Conservation (phyloP, 2,113 vertebrate species). For the Laterallus jamaicensis region DNA sequence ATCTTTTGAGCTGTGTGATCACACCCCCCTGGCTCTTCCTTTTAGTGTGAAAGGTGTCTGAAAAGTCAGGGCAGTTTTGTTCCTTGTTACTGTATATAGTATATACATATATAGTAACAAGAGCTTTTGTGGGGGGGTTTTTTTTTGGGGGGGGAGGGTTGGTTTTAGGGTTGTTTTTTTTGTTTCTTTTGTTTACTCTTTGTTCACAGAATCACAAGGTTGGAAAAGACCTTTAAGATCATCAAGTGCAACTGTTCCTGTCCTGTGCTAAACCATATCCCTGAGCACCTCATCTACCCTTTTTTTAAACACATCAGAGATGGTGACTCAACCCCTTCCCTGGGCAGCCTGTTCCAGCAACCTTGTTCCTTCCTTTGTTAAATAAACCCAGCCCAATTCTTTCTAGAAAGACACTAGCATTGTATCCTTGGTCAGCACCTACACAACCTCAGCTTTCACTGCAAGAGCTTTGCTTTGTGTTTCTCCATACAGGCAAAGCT, state of each 20-base stretch:
- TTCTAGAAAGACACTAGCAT: not conserved
- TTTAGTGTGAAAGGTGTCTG: not conserved
- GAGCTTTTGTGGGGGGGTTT: not conserved
- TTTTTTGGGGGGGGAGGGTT: not conserved
- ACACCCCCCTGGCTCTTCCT: not conserved
- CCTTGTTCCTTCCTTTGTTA: not conserved
- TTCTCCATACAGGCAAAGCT: accelerated
- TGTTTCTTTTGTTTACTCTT: not conserved
- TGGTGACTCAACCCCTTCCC: too few relatives aligned
- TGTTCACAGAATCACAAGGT: not conserved
- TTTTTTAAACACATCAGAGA: too few relatives aligned
- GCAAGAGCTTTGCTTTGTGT: not conserved
- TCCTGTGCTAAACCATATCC: too few relatives aligned
- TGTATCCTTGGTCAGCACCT: too few relatives aligned
- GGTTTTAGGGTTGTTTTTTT: too few relatives aligned
- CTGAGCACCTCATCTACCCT: too few relatives aligned
- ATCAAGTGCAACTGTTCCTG: too few relatives aligned
- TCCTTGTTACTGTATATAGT: not conserved
- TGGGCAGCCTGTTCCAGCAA: too few relatives aligned
- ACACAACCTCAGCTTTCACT: not conserved
- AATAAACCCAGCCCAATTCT: not conserved
- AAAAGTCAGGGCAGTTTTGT: not conserved
- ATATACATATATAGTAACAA: not conserved
- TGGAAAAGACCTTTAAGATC: too few relatives aligned
- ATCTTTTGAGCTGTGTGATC: not conserved